Conservation (phyloP, 1,140 invertebrate genomes). For the Drosophila pseudoananassae region DNA sequence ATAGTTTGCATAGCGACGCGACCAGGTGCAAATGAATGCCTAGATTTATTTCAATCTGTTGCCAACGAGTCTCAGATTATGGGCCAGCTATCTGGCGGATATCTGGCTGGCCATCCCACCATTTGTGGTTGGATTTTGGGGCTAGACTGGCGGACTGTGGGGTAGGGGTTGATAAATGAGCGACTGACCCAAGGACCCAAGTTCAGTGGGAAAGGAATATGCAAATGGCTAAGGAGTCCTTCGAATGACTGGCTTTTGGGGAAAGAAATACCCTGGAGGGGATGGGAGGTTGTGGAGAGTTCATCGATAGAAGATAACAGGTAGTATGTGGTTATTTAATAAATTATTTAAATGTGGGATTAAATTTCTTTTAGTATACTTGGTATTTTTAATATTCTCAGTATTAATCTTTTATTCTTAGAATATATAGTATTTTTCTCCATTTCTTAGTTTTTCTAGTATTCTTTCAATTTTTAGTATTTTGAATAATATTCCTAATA, state of each 20-base stretch:
- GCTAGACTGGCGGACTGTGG: too few relatives aligned
- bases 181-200: constrained; percentile 12
- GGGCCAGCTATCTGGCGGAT: constrained; percentile 4
- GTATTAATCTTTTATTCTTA: too few relatives aligned
- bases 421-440: too few relatives aligned
- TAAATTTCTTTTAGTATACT: background rate
- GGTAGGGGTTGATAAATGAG: constrained; percentile 42
- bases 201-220: constrained; percentile 28
- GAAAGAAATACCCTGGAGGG: constrained; percentile 1
- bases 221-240: constrained; percentile 56
- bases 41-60: constrained; percentile 84
- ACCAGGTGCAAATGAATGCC: constrained; percentile 79
- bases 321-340: background rate
- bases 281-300: background rate
- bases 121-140: constrained; percentile 23
- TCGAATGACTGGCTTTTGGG: constrained; percentile 10
- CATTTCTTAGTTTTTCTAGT: too few relatives aligned
- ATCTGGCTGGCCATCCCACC: background rate
- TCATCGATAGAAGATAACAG: background rate
- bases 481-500: too few relatives aligned
- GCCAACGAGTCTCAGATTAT: constrained; percentile 79
- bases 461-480: too few relatives aligned
- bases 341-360: background rate
- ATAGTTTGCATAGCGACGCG: constrained; percentile 67
- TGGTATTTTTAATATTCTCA: too few relatives aligned